These are phyloP conservation scores for Vanessa atalanta DNA, from an alignment of 1,140 invertebrate species.

Conservation along the genomic window DNA sequence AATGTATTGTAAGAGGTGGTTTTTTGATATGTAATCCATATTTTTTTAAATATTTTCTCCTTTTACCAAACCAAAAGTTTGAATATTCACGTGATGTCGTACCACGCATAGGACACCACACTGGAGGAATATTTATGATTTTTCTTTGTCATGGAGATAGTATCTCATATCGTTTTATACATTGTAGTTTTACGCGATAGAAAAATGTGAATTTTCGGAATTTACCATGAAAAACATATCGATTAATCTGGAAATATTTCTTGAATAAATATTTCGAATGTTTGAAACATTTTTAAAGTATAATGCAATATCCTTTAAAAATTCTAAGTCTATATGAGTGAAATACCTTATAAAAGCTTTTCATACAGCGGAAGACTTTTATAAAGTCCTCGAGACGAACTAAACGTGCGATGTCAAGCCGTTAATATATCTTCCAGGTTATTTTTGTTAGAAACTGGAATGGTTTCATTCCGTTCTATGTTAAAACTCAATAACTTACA, in stretches of 20 bases:
- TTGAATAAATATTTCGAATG: no score
- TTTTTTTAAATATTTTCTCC: background rate
- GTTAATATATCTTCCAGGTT: conserved; percentile 11
- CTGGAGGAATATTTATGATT: background rate
- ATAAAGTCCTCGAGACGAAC: conserved; percentile 1
- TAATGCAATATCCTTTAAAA: background rate
- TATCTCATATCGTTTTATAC: background rate
- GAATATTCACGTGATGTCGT: background rate
- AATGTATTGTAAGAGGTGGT: background rate
- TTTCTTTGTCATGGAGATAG: conserved; percentile 6
- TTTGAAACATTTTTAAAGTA: no score
- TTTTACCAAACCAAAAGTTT: background rate
- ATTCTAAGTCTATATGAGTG: background rate
- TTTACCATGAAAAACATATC: no score
- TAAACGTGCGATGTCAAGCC: conserved; percentile 3
- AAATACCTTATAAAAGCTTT: background rate
- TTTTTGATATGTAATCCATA: background rate
- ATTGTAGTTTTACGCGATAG: background rate
- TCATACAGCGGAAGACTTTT: background rate
- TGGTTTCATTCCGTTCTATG: background rate
- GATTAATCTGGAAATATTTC: no score
- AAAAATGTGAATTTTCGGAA: no score
- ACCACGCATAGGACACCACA: background rate
- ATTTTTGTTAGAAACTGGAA: conserved; percentile 8
- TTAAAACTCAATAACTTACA: conserved; percentile 1